Base-by-base conservation (phyloP, 2,797 vertebrate species). In the Agapornis canus region DNA sequence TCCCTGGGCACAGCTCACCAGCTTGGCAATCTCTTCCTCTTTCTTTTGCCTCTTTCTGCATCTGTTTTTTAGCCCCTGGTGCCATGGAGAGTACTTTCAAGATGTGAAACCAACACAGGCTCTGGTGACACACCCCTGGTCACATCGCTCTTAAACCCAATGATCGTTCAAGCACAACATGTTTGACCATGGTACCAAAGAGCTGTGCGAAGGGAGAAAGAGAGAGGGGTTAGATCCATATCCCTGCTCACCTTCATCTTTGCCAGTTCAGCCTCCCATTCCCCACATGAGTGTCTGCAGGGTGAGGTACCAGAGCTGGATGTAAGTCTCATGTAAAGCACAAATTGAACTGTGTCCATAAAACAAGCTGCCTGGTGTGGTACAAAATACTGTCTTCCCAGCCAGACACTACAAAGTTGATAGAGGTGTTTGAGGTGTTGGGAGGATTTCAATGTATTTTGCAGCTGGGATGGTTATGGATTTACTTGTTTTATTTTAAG, bases 1-100 rank as follows among this genome's bases (percentile, higher is more conserved):
- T 65, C 66, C 42, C 35, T 54, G 40, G 39, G n/a, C 54, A 68
- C 1, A 2, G 54, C 59, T 69, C 35, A 52, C n/a, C 80, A 86
- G 35, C 51, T 52, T 89, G 76, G 14, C 47, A 49, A 42, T 80
- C 47, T 90, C 91, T 94, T 95, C 94, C 89, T 90, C 91, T 89
- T 94, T 95, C 65, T 86, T 81, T 73, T 89, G 66, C 69, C 47
- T 72, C 49, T 85, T 91, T 89, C 69, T 88, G 15, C 56, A 77
- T 92, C 40, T 77, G 11, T 9, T 66, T 91, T 70, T 90, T 14
- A 57, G 48, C 22, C 61, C 7, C 31, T 71, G 29, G 31, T 48
- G 35, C 59, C 60, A 17, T 16, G 31, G 56, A 78, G 42, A 72
- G 37, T 77, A 72, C 45, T 93, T 94, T 94, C 57, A 63, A 84